Percentiles rank a stretch among this genome's conserved stretches.
phyloP scores from a whole-genome alignment of 2,113 vertebrate species.

The Cairina moschata region DNA sequence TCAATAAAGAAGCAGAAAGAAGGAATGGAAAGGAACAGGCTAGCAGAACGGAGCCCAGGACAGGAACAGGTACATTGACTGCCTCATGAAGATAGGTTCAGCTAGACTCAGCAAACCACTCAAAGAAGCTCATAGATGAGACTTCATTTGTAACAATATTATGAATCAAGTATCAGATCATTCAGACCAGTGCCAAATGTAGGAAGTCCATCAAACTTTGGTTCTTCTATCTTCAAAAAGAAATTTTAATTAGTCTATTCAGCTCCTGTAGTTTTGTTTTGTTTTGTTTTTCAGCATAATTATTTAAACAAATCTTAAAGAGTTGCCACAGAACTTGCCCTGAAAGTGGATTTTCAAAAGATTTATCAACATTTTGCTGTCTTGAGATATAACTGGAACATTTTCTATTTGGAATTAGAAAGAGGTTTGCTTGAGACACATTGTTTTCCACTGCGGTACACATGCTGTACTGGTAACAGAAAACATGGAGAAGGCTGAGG shows the following conservation, averaged over 20 bases:
- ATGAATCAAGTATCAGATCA: not conserved
- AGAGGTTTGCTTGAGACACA: not conserved
- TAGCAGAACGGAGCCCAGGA: no score
- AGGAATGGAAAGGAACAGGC: no score
- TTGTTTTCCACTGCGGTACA: not conserved
- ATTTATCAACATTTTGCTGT: accelerated
- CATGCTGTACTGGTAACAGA: not conserved
- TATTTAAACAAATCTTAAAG: not conserved
- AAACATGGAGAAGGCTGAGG: no score
- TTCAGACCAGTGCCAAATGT: not conserved
- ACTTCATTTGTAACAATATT: not conserved
- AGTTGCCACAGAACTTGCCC: not conserved
- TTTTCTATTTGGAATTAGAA: not conserved
- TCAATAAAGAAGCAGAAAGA: no score
- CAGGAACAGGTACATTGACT: no score
- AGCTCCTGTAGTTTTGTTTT: not conserved
- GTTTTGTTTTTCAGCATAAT: not conserved
- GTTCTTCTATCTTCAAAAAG: not conserved
- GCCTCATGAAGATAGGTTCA: no score
- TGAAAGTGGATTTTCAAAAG: not conserved
- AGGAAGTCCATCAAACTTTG: not conserved
- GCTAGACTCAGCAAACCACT: no score
- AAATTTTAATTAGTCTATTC: not conserved
- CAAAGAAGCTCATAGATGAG: no score
- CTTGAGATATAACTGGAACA: not conserved